Percentiles rank a stretch among this genome's conserved stretches.
Conservation (phyloP, 2,888 invertebrate genomes). For the Ophraella communa region DNA sequence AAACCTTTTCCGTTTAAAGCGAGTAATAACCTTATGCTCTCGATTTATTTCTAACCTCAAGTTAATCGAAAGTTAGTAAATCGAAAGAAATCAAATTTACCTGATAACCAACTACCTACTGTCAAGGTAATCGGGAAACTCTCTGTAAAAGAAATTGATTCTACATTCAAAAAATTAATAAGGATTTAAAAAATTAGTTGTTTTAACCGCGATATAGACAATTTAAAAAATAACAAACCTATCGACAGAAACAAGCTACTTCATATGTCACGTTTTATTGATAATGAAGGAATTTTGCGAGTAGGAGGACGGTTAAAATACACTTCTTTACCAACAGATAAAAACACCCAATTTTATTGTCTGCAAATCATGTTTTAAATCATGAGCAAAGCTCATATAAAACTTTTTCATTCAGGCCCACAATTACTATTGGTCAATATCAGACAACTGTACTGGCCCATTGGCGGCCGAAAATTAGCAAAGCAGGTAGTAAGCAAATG, state of each 20-base stretch:
- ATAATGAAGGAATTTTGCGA: neutral
- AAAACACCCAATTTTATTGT: neutral
- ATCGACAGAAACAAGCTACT: neutral
- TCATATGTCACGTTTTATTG: neutral
- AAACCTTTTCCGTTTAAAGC: neutral
- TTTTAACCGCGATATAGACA: neutral
- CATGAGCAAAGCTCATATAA: neutral
- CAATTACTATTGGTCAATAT: no score
- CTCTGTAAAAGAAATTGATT: no score
- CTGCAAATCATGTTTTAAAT: neutral
- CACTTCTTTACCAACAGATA: neutral
- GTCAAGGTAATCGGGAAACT: no score
- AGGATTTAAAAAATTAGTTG: no score
- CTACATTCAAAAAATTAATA: no score
- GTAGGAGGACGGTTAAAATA: neutral
- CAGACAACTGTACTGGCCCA: neutral
- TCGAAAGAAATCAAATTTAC: no score
- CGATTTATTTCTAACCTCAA: constrained; percentile 5
- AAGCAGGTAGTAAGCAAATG: neutral
- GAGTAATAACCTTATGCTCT: constrained; percentile 1
- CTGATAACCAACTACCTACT: no score
- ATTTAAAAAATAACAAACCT: neutral
- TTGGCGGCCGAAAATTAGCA: neutral
- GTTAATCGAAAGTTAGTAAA: no score
- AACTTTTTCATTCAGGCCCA: no score